Percentiles rank a stretch among this genome's conserved stretches.
Conservation (phyloP, 2,113 vertebrate species). For the Haemorhous mexicanus region DNA sequence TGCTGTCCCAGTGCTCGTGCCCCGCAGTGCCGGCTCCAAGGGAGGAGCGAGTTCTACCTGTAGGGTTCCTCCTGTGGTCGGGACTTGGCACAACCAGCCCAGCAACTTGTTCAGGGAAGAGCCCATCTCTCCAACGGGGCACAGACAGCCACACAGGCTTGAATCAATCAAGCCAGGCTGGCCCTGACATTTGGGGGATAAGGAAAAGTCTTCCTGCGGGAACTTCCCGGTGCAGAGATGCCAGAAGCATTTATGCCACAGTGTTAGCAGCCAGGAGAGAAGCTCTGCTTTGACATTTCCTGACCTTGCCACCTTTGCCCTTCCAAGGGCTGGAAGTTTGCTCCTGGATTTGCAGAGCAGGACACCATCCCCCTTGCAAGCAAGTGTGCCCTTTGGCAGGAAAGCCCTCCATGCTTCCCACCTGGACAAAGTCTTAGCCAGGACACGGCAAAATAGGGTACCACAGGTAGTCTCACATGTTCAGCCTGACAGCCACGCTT, state of each 20-base stretch:
- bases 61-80: background rate
- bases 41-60: background rate
- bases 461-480: fast-evolving
- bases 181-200: background rate
- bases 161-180: background rate
- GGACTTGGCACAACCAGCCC: background rate
- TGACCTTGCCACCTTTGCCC: background rate
- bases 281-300: background rate
- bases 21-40: fast-evolving
- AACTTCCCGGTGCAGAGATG: background rate
- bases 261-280: background rate
- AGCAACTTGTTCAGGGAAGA: background rate
- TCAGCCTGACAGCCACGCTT: background rate
- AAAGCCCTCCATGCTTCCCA: background rate
- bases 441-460: background rate
- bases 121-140: fast-evolving
- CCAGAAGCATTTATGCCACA: background rate
- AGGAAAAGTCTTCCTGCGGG: background rate
- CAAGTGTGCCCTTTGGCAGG: background rate
- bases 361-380: fast-evolving
- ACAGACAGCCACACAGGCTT: fast-evolving
- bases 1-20: fast-evolving
- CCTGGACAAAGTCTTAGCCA: background rate
- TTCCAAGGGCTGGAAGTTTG: background rate
- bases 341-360: background rate